These are phyloP conservation scores for Zosterops japonicus DNA, from an alignment of 2,113 vertebrate species.

Conservation along the genomic window DNA sequence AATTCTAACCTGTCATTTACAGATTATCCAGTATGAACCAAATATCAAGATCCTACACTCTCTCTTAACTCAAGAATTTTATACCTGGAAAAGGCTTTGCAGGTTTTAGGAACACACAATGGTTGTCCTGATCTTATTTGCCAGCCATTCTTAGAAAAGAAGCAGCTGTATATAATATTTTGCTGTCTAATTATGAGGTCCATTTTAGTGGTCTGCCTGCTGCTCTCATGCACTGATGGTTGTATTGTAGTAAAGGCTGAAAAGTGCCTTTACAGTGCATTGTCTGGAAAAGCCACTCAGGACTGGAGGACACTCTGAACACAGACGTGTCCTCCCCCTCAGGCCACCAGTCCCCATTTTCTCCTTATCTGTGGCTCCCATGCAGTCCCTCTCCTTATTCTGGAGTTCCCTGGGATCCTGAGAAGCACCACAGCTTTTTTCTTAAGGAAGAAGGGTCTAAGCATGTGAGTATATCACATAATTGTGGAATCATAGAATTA, in stretches of 20 bases:
- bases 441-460: not conserved
- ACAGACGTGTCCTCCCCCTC: not conserved
- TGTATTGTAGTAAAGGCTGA: not conserved
- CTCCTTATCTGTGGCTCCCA: not conserved
- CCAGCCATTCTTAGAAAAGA: not conserved
- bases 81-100: not conserved
- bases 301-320: not conserved
- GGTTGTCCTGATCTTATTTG: not conserved
- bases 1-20: not conserved
- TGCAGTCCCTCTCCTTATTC: rapidly evolving
- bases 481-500: no score
- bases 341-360: not conserved
- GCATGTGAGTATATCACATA: rapidly evolving
- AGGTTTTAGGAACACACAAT: not conserved
- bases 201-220: not conserved
- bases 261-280: not conserved
- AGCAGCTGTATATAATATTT: not conserved
- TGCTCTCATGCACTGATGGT: not conserved
- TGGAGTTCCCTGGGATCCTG: not conserved
- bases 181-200: not conserved
- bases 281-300: not conserved
- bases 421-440: not conserved
- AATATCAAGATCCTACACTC: not conserved
- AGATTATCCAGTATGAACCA: not conserved
- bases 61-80: not conserved